Percentiles rank a stretch among this genome's conserved stretches.
Evolutionary conservation across 92 coral and sea anemone species (phyloP).

Genomic region (Hydrozoanthus gracilis): DNA sequence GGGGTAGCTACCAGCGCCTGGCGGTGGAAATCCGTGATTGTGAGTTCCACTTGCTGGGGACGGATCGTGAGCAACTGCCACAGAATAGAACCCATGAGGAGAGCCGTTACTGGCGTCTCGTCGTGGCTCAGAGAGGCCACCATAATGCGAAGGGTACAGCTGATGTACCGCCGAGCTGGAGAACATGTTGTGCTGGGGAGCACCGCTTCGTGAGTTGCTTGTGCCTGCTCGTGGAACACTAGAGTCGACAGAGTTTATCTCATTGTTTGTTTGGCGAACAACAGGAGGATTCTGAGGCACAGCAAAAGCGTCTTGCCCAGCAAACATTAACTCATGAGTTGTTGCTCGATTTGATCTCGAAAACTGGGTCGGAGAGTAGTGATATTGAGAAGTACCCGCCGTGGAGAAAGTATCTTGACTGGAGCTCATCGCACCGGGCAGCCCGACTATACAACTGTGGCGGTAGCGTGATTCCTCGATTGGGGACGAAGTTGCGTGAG

Average conservation of each 20-base stretch:
- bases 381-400: conserved; percentile 75
- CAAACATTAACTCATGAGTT: conserved; percentile 80
- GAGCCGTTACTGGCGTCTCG: conserved; percentile 87
- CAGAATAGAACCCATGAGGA: conserved; percentile 93
- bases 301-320: conserved; percentile 79
- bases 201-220: conserved; percentile 47
- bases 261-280: conserved; percentile 78
- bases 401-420: conserved; percentile 79
- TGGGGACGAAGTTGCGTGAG: conserved; percentile 88
- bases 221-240: conserved; percentile 66
- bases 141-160: conserved; percentile 84
- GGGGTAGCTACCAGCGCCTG: conserved; percentile 67
- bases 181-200: conserved; percentile 89
- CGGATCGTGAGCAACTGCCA: conserved; percentile 89
- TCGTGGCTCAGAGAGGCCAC: conserved; percentile 87
- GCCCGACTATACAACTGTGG: conserved; percentile 23
- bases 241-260: conserved; percentile 72
- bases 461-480: conserved; percentile 63
- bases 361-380: conserved; percentile 77
- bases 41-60: conserved; percentile 30
- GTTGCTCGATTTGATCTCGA: conserved; percentile 85
- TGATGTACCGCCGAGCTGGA: conserved; percentile 89
- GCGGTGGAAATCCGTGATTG: conserved; percentile 53
- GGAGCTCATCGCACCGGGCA: conserved; percentile 80
- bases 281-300: conserved; percentile 64